A percentile compares a stretch with the other conserved stretches of the same genome.
These are phyloP conservation scores for Epinotia bilunana DNA, from an alignment of 2,888 invertebrate genomes.

Conservation along the genomic window DNA sequence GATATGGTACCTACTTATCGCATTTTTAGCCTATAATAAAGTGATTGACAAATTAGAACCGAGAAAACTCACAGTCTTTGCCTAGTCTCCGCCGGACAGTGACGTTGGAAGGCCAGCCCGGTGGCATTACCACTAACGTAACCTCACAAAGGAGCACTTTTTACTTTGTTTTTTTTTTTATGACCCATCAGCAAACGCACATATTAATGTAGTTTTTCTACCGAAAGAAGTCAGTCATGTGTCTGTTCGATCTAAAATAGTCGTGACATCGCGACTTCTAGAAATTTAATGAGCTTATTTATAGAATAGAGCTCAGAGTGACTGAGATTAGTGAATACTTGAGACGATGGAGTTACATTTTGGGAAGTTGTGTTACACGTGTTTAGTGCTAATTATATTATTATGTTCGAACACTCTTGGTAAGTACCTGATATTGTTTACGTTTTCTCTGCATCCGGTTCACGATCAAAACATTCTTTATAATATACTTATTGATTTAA, in stretches of 20 bases:
- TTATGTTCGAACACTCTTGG: conserved; percentile 12
- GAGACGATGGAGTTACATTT: conserved; percentile 25
- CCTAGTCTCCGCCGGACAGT: conserved; percentile 24
- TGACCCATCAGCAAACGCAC: conserved; percentile 19
- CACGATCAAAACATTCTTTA: not conserved
- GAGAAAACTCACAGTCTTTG: conserved; percentile 16
- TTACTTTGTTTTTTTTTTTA: conserved; percentile 37
- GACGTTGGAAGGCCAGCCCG: conserved; percentile 27
- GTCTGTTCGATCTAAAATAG: conserved; percentile 30
- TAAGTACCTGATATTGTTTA: conserved; percentile 30
- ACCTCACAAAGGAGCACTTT: conserved; percentile 16
- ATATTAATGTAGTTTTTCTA: conserved; percentile 41
- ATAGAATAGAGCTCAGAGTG: not conserved
- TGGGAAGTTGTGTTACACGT: conserved; percentile 11
- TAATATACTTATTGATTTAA: no score
- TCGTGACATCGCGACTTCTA: conserved; percentile 1
- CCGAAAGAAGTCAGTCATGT: conserved; percentile 24
- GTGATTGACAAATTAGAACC: not conserved
- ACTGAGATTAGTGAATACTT: not conserved
- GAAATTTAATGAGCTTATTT: not conserved
- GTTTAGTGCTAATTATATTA: conserved; percentile 16
- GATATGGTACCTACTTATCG: no score
- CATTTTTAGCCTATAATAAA: no score
- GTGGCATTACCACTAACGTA: not conserved
- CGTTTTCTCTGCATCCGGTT: conserved; percentile 7